A percentile compares a stretch with the other conserved stretches of the same genome.
phyloP scores from a whole-genome alignment of 1,140 invertebrate genomes.

The Heterodera carotae region DNA sequence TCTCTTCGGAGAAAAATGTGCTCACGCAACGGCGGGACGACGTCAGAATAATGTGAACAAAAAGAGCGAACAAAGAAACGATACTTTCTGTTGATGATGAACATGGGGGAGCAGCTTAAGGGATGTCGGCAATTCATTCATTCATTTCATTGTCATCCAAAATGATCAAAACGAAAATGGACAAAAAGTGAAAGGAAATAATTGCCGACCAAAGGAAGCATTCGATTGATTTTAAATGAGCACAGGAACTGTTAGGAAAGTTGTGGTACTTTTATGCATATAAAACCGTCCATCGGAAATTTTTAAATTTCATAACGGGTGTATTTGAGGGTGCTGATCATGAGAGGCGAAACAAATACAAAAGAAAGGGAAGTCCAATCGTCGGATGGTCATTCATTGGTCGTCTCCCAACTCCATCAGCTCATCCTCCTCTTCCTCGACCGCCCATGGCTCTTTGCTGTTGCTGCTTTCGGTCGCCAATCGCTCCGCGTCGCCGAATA shows the following conservation, averaged over 20 bases:
- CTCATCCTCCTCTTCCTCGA: not conserved
- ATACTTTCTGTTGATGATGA: no score
- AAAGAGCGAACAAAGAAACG: not conserved
- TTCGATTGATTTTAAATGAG: not conserved
- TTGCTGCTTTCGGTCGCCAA: not conserved
- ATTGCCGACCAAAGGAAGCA: not conserved
- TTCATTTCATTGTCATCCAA: no score
- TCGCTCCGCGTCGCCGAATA: not conserved
- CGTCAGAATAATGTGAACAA: not conserved
- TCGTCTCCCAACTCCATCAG: constrained; percentile 4
- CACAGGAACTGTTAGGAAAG: not conserved
- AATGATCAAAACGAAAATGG: no score
- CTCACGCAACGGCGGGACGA: not conserved
- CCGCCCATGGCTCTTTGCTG: not conserved
- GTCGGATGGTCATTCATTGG: not conserved
- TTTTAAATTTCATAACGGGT: no score
- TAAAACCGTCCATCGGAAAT: no score
- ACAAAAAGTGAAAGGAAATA: not conserved
- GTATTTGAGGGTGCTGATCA: no score
- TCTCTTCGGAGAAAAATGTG: not conserved
- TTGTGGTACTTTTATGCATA: no score
- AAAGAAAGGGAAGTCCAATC: not conserved
- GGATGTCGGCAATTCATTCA: no score
- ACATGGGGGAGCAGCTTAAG: no score
- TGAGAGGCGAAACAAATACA: no score